Percentiles rank a stretch among this genome's conserved stretches.
phyloP scores from a whole-genome alignment of 2,797 vertebrate species.

The Acanthis flammea region DNA sequence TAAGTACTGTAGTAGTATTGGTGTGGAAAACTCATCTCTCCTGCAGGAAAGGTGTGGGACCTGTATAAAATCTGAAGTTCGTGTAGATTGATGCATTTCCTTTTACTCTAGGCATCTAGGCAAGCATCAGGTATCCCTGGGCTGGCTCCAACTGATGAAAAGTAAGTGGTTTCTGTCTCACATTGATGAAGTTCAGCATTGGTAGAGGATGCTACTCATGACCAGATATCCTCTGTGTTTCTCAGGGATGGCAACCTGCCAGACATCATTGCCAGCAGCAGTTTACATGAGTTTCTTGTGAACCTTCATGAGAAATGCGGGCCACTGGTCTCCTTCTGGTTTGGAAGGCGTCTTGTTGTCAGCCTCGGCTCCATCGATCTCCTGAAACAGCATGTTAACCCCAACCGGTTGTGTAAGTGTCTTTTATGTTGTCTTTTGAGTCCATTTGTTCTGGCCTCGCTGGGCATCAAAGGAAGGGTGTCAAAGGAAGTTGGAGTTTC shows the following conservation, averaged over 20 bases:
- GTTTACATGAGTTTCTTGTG: constrained; percentile 93
- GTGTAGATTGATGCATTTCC: not conserved
- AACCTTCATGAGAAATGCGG: constrained; percentile 89
- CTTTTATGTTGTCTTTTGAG: not conserved
- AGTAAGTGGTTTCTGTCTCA: constrained; percentile 77
- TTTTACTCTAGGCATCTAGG: constrained; percentile 85
- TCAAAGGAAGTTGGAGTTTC: not conserved
- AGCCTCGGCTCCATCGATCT: constrained; percentile 87
- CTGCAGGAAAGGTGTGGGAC: not conserved
- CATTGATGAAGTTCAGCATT: not conserved
- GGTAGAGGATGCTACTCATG: not conserved
- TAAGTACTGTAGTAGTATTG: not conserved
- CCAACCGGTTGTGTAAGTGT: constrained; percentile 87
- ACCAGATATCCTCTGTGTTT: not conserved
- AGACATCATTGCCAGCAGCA: constrained; percentile 88
- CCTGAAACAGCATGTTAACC: constrained; percentile 90
- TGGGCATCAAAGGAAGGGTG: not conserved
- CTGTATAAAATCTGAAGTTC: not conserved
- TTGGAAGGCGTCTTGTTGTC: constrained; percentile 90
- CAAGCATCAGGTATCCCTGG: constrained; percentile 93
- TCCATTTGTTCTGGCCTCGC: not conserved
- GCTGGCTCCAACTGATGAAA: constrained; percentile 91
- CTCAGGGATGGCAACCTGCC: constrained; percentile 93
- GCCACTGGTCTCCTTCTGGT: constrained; percentile 93
- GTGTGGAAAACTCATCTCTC: not conserved